These are phyloP conservation scores for Holacanthus passer DNA, from an alignment of 2,113 vertebrate species.

Conservation along the genomic window DNA sequence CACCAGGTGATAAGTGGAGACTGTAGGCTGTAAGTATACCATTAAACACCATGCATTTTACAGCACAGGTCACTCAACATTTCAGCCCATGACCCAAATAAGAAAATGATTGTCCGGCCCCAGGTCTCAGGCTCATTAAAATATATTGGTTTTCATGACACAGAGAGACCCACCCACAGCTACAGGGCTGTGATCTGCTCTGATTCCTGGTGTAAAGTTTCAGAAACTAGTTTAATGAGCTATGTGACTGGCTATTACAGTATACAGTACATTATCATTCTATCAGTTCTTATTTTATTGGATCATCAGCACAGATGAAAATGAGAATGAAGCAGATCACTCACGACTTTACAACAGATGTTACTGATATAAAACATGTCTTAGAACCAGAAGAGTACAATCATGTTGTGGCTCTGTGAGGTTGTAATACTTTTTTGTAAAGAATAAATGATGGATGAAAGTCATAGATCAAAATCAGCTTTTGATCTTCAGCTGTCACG, in stretches of 20 bases:
- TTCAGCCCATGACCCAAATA: conserved; percentile 66
- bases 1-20: conserved; percentile 49
- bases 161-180: conserved; percentile 41
- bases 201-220: conserved; percentile 63
- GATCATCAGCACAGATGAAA: conserved; percentile 31
- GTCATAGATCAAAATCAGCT: not conserved
- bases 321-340: conserved; percentile 18
- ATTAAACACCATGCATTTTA: conserved; percentile 57
- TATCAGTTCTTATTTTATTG: conserved; percentile 40
- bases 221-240: conserved; percentile 61
- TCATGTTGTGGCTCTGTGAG: not conserved
- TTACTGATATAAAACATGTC: not conserved
- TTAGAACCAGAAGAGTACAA: not conserved
- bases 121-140: conserved; percentile 73
- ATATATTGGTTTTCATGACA: conserved; percentile 70
- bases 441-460: not conserved
- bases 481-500: too few species aligned
- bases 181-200: conserved; percentile 59
- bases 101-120: conserved; percentile 59
- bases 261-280: conserved; percentile 45
- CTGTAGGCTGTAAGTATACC: conserved; percentile 31
- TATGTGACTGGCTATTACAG: conserved; percentile 43
- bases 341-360: not conserved
- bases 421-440: not conserved
- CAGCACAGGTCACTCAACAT: conserved; percentile 59